These are phyloP conservation scores for Spea bombifrons DNA, from an alignment of 2,113 vertebrate genomes.

Conservation along the genomic window DNA sequence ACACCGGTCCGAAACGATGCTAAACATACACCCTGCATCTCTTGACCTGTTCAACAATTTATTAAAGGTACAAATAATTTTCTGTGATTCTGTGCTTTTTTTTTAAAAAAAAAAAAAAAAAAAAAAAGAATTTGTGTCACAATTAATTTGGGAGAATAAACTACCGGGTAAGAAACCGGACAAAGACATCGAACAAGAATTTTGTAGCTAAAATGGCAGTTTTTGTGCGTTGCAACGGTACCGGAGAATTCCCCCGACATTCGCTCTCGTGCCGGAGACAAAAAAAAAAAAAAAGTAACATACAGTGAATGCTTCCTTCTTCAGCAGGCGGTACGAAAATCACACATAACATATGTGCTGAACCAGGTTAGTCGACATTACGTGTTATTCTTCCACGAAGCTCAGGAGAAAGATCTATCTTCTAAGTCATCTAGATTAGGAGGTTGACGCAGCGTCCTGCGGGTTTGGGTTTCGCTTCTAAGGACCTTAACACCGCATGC, in stretches of 20 bases:
- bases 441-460: not conserved
- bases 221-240: slow-evolving; percentile 20
- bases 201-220: slow-evolving; percentile 1
- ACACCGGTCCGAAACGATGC: not conserved
- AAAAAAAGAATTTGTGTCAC: too few species aligned
- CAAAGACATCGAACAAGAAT: too few species aligned
- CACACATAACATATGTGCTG: not conserved
- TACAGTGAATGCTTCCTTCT: not conserved
- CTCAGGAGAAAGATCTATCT: not conserved
- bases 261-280: not conserved
- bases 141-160: too few species aligned
- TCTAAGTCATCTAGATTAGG: not conserved
- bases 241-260: not conserved
- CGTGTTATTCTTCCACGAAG: too few species aligned
- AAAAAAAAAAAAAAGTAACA: not conserved
- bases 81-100: slow-evolving; percentile 30
- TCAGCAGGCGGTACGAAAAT: not conserved
- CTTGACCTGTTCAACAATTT: slow-evolving; percentile 28
- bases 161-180: too few species aligned
- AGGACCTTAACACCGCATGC: not conserved
- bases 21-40: slow-evolving; percentile 18
- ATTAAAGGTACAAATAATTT: slow-evolving; percentile 28
- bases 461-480: not conserved
- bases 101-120: too few species aligned
- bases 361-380: not conserved